Conservation (phyloP, 2,113 vertebrate species). For the Chaetops frenatus region DNA sequence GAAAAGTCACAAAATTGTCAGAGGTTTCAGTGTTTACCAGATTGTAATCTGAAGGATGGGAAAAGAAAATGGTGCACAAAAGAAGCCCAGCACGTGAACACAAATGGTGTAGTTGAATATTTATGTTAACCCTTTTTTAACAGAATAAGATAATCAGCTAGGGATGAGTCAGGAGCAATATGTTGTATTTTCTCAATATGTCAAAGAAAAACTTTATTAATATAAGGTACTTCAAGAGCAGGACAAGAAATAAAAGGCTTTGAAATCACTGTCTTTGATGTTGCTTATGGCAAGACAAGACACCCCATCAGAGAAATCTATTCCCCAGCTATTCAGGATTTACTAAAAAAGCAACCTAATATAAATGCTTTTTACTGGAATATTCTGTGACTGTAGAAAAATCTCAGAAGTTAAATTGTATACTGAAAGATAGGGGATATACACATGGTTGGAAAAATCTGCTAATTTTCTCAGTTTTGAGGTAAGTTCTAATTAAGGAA, state of each 20-base stretch:
- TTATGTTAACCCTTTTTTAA: not conserved
- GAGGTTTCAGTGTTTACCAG: not conserved
- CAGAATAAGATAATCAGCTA: not conserved
- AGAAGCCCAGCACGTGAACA: not conserved
- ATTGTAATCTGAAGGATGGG: not conserved
- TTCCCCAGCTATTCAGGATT: not conserved
- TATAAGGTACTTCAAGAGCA: not conserved
- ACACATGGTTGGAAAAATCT: not conserved
- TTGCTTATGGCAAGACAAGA: not conserved
- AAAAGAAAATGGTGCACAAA: not conserved
- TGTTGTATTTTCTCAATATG: too few species aligned
- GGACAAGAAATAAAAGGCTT: not conserved
- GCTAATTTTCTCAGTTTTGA: not conserved
- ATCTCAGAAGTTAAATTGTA: not conserved
- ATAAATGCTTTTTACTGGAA: not conserved
- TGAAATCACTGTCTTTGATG: not conserved
- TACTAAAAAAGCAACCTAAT: not conserved
- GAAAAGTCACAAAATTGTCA: not conserved
- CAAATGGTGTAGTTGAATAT: not conserved
- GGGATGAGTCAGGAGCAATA: not conserved
- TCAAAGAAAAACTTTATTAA: not conserved
- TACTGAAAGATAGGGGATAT: not conserved
- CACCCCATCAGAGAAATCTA: not conserved
- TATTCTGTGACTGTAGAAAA: not conserved
- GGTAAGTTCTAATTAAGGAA: not conserved